Conservation (phyloP, 2,888 invertebrate genomes). For the Reticulitermes lucifugus region DNA sequence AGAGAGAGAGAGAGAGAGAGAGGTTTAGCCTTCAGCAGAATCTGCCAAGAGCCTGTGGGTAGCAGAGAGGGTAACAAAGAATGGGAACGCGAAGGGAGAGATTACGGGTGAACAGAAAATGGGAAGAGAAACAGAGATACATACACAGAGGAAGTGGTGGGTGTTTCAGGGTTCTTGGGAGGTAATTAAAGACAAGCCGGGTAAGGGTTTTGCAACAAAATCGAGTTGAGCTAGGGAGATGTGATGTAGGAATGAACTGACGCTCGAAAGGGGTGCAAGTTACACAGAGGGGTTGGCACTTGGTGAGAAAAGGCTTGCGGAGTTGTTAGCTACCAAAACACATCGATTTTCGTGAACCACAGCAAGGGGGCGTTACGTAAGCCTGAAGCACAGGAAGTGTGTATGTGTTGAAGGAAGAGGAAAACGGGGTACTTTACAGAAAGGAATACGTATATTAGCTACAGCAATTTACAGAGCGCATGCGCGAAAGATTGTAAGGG, state of each 20-base stretch:
- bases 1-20: not conserved
- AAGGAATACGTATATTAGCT: not conserved
- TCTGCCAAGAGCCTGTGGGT: conserved; percentile 36
- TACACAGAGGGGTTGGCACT: conserved; percentile 28
- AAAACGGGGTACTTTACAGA: not conserved
- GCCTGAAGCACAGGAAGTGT: conserved; percentile 18
- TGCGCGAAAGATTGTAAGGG: conserved; percentile 8
- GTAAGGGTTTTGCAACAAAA: conserved; percentile 32
- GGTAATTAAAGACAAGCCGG: conserved; percentile 48
- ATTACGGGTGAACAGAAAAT: conserved; percentile 24
- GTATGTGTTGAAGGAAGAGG: not conserved
- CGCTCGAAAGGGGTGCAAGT: conserved; percentile 36
- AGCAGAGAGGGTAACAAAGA: conserved; percentile 51
- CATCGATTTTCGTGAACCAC: conserved; percentile 53
- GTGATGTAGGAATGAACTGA: conserved; percentile 19
- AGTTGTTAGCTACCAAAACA: conserved; percentile 52
- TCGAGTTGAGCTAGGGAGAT: conserved; percentile 25
- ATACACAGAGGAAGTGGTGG: not conserved
- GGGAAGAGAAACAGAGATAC: not conserved
- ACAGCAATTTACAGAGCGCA: not conserved
- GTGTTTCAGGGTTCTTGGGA: conserved; percentile 13
- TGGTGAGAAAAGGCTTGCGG: conserved; percentile 51
- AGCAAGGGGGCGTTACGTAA: conserved; percentile 34
- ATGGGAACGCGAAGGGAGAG: conserved; percentile 30
- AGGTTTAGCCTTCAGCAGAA: conserved; percentile 27